phyloP scores from a whole-genome alignment of 1,140 invertebrate species.

The Rhopalosiphum padi region DNA sequence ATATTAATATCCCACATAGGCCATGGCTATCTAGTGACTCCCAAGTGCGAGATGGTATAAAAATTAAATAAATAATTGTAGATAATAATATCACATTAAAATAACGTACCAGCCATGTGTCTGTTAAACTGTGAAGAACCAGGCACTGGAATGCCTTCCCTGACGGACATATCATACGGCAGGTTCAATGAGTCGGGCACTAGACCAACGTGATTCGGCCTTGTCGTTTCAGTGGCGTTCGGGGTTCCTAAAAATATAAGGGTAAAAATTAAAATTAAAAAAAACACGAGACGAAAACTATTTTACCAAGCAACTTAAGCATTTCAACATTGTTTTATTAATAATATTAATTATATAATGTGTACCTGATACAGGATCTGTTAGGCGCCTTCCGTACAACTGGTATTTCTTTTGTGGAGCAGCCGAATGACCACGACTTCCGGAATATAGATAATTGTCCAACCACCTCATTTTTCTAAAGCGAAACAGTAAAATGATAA shows the following conservation, averaged over 20 bases:
- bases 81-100: no score
- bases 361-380: constrained; percentile 61
- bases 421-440: constrained; percentile 66
- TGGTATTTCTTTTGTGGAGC: constrained; percentile 92
- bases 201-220: neutral
- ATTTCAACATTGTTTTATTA: neutral
- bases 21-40: no score
- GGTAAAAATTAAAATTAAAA: neutral
- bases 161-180: constrained; percentile 43
- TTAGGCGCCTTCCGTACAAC: constrained; percentile 86
- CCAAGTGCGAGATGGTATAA: no score
- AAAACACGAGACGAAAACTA: neutral
- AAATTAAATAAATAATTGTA: no score
- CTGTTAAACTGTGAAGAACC: constrained; percentile 62
- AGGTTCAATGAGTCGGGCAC: constrained; percentile 63
- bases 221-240: neutral
- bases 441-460: constrained; percentile 74
- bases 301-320: neutral
- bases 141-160: neutral
- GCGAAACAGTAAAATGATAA: neutral
- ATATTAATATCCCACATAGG: no score
- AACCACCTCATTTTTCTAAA: constrained; percentile 66
- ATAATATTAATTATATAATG: neutral
- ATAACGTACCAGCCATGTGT: constrained; percentile 56
- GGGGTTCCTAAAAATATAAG: neutral